Conservation (phyloP, 2,113 vertebrate species). For the Zosterops japonicus region DNA sequence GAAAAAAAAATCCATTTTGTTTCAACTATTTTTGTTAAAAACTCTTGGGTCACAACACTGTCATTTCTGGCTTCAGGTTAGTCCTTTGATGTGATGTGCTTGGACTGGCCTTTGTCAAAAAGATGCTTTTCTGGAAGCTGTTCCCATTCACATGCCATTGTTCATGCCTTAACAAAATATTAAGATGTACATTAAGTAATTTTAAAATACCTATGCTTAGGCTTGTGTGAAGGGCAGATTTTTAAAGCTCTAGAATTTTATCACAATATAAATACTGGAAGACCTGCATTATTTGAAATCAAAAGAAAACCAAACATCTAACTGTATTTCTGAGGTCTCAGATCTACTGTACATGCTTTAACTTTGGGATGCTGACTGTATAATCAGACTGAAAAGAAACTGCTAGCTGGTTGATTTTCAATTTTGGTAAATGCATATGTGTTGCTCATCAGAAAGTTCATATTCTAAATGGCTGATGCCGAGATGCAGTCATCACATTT, state of each 20-base stretch:
- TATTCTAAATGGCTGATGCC: slow-evolving; percentile 8
- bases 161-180: slow-evolving; percentile 82
- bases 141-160: slow-evolving; percentile 73
- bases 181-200: slow-evolving; percentile 76
- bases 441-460: neutral
- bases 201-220: slow-evolving; percentile 75
- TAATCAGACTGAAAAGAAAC: slow-evolving; percentile 18
- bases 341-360: slow-evolving; percentile 45
- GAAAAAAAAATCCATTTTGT: neutral
- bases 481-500: neutral
- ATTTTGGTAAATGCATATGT: slow-evolving; percentile 9
- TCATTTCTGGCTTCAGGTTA: slow-evolving; percentile 65
- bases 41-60: slow-evolving; percentile 8
- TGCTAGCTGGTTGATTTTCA: neutral
- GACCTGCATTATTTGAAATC: slow-evolving; percentile 26
- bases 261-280: slow-evolving; percentile 58
- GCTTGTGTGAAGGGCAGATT: slow-evolving; percentile 68
- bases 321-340: neutral
- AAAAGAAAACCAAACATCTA: neutral
- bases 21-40: slow-evolving; percentile 53
- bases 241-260: slow-evolving; percentile 77
- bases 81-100: slow-evolving; percentile 62
- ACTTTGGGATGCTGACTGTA: slow-evolving; percentile 25
- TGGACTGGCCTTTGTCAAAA: slow-evolving; percentile 66
- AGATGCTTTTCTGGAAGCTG: slow-evolving; percentile 68